phyloP scores from a whole-genome alignment of 2,888 invertebrate species.

The Tetranychus piercei region DNA sequence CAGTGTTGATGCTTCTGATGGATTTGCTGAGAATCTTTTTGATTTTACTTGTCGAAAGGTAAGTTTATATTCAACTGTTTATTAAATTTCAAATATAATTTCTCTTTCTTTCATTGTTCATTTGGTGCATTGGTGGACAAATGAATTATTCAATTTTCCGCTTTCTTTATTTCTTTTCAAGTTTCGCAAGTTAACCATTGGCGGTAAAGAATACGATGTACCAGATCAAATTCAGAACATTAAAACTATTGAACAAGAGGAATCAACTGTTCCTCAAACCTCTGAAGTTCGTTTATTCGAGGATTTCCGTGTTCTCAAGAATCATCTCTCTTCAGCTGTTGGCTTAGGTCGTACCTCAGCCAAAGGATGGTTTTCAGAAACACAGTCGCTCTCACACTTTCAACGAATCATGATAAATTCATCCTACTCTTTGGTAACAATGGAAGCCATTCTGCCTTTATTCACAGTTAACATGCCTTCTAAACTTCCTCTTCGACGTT shows the following conservation, averaged over 20 bases:
- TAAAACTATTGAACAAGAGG: not conserved
- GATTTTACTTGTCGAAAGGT: constrained; percentile 12
- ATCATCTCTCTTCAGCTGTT: not conserved
- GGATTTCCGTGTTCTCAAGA: not conserved
- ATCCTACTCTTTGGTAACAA: not conserved
- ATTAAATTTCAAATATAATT: not conserved
- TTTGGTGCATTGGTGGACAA: not conserved
- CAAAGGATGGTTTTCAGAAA: constrained; percentile 6
- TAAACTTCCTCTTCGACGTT: not conserved
- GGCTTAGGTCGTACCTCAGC: not conserved
- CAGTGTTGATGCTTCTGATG: not conserved
- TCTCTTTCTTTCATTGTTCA: not conserved
- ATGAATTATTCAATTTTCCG: not conserved
- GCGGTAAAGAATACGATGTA: not conserved
- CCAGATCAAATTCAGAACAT: not conserved
- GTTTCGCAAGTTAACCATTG: not conserved
- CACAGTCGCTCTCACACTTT: not conserved
- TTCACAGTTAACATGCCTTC: not conserved
- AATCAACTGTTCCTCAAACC: not conserved
- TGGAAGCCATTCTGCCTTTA: not conserved
- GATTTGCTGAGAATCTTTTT: constrained; percentile 3
- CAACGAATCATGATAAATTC: constrained; percentile 2
- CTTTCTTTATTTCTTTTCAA: not conserved
- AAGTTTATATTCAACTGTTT: not conserved
- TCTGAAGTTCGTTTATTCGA: not conserved